phyloP scores from a whole-genome alignment of 2,797 vertebrate species.

The Enteromius treurensis region DNA sequence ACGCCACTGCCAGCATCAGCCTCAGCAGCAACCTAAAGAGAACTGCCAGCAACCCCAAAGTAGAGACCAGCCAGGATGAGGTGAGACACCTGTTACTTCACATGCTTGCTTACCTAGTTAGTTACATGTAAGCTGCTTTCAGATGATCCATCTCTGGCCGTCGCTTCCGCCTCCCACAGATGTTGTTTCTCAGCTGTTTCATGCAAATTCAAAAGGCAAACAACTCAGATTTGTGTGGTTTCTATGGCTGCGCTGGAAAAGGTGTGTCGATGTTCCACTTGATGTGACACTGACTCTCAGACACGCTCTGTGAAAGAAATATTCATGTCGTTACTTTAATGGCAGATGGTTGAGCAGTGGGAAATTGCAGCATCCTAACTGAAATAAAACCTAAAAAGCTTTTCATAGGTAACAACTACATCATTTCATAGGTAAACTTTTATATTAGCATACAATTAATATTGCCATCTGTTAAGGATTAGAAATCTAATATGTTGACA shows the following conservation, averaged over 20 bases:
- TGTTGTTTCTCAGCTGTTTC: conserved; percentile 23
- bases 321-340: conserved; percentile 6
- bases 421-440: not conserved
- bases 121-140: not conserved
- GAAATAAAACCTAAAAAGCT: not conserved
- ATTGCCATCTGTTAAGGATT: not conserved
- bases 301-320: not conserved
- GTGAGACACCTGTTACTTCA: conserved; percentile 71
- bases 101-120: conserved; percentile 1
- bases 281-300: not conserved
- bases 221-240: conserved; percentile 40
- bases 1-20: conserved; percentile 90
- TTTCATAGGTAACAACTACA: not conserved
- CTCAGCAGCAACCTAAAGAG: conserved; percentile 94
- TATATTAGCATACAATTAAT: not conserved
- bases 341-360: not conserved
- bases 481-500: not conserved
- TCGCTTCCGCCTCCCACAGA: conserved; percentile 3
- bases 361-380: not conserved
- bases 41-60: conserved; percentile 95
- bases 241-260: conserved; percentile 21
- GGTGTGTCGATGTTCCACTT: not conserved
- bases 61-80: conserved; percentile 93
- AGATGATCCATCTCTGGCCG: not conserved
- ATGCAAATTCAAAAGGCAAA: conserved; percentile 27